Evolutionary conservation across 2,797 vertebrate species (phyloP).

Genomic region (Hemibagrus guttatus): DNA sequence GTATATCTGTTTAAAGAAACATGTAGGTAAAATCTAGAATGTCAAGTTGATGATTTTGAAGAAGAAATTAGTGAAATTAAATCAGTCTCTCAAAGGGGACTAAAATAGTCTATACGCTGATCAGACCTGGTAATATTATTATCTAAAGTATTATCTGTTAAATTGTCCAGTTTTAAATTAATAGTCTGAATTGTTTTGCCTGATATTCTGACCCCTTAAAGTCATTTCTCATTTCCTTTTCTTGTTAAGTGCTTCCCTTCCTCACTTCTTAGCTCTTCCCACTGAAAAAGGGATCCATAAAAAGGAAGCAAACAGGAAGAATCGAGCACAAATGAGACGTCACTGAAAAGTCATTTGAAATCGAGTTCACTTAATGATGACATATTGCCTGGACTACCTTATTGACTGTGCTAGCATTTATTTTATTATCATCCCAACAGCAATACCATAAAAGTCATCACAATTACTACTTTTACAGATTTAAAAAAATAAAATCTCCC

Average conservation of each 20-base stretch:
- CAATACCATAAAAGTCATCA: background rate
- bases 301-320: background rate
- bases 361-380: background rate
- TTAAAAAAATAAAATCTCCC: background rate
- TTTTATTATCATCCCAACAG: background rate
- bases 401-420: background rate
- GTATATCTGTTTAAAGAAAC: too few species aligned
- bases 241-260: background rate
- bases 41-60: too few species aligned
- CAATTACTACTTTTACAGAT: background rate
- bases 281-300: background rate
- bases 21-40: too few species aligned
- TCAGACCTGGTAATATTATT: too few species aligned
- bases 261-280: background rate
- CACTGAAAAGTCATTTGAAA: background rate
- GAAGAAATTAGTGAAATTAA: too few species aligned
- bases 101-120: too few species aligned
- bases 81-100: too few species aligned
- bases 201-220: background rate
- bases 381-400: background rate
- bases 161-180: too few species aligned
- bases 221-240: background rate
- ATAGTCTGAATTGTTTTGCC: too few species aligned
- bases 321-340: background rate
- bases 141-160: too few species aligned